These are phyloP conservation scores for Harpalus rubripes DNA, from an alignment of 2,888 invertebrate genomes.

Conservation along the genomic window DNA sequence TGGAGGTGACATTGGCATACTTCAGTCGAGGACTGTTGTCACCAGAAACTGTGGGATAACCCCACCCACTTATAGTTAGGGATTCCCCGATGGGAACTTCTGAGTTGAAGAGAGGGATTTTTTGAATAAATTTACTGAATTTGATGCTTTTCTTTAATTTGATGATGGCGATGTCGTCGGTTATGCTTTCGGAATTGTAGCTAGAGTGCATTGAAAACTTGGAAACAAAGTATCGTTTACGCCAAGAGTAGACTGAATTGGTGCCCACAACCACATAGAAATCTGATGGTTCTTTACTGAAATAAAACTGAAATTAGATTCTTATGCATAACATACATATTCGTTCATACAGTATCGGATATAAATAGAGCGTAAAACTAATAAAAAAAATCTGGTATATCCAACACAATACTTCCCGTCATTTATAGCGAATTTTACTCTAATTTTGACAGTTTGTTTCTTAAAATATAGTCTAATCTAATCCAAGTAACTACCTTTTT, in stretches of 20 bases:
- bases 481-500: too few species aligned
- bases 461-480: too few species aligned
- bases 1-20: neutral
- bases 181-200: neutral
- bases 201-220: neutral
- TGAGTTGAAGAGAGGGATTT: neutral
- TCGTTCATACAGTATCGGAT: too few species aligned
- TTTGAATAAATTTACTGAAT: neutral
- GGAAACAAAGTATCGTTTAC: neutral
- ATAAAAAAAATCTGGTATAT: too few species aligned
- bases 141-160: constrained; percentile 9
- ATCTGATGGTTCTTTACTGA: neutral
- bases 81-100: neutral
- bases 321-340: too few species aligned
- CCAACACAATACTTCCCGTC: too few species aligned
- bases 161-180: constrained; percentile 2
- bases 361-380: too few species aligned
- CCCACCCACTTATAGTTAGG: constrained; percentile 1
- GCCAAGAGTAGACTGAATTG: neutral
- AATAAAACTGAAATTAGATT: neutral
- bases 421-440: too few species aligned
- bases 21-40: neutral
- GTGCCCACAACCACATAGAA: neutral
- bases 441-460: too few species aligned
- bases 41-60: neutral